A percentile compares a stretch with the other conserved stretches of the same genome.
These are phyloP conservation scores for Pammene fasciana DNA, from an alignment of 2,888 invertebrate species.

Conservation along the genomic window DNA sequence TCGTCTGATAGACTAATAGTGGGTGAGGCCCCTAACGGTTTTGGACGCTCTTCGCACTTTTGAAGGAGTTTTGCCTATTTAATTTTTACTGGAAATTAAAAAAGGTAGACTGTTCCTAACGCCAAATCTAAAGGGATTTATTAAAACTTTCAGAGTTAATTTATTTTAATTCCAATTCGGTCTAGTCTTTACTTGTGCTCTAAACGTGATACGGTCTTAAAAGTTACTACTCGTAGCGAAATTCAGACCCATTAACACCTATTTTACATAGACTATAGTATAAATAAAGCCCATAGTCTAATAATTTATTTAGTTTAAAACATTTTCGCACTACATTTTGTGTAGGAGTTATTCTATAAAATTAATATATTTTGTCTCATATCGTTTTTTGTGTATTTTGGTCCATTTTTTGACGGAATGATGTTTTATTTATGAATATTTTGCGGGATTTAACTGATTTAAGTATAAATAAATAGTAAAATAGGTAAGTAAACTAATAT, in stretches of 20 bases:
- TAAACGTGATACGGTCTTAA: constrained; percentile 12
- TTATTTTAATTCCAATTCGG: constrained; percentile 23
- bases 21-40: no score
- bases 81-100: no score
- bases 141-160: background rate
- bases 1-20: no score
- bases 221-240: background rate
- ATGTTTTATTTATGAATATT: constrained; percentile 14
- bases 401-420: constrained; percentile 17
- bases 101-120: background rate
- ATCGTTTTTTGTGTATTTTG: background rate
- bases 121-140: constrained; percentile 1
- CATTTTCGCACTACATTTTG: background rate
- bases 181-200: constrained; percentile 42
- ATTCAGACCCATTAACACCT: background rate
- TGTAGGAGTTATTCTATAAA: background rate
- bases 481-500: constrained; percentile 22
- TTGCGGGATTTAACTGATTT: constrained; percentile 19
- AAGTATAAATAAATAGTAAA: constrained; percentile 5
- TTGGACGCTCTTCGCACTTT: no score
- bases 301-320: background rate
- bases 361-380: background rate
- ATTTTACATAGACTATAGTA: background rate
- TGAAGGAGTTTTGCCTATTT: no score
- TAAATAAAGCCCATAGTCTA: no score